Evolutionary conservation across 2,888 invertebrate species (phyloP).

Genomic region (Ectobius pallidus): DNA sequence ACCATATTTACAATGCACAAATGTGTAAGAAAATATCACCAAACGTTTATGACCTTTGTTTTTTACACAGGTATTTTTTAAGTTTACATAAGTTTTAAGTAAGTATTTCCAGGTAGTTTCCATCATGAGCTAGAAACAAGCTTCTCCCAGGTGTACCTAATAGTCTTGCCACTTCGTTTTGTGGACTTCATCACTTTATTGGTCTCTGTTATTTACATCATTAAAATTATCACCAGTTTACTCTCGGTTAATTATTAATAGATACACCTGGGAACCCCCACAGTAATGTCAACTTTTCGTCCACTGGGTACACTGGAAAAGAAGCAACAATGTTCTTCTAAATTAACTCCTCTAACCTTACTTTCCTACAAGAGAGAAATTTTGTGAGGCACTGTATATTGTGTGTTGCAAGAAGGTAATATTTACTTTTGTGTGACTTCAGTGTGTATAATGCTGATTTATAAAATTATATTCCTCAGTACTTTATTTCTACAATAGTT

Average conservation of each 20-base stretch:
- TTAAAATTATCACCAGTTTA: background rate
- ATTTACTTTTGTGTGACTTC: conserved; percentile 13
- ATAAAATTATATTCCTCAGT: conserved; percentile 32
- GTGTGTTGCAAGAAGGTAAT: conserved; percentile 10
- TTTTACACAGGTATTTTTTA: conserved; percentile 31
- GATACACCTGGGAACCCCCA: conserved; percentile 1
- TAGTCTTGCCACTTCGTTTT: background rate
- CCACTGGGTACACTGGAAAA: conserved; percentile 28
- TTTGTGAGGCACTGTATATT: conserved; percentile 41
- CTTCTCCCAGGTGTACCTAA: conserved; percentile 5
- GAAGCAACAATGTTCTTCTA: conserved; percentile 32
- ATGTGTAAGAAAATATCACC: conserved; percentile 46
- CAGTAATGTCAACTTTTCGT: background rate
- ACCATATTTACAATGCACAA: conserved; percentile 44
- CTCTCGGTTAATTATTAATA: background rate
- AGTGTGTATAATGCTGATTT: conserved; percentile 26
- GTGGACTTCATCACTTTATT: background rate
- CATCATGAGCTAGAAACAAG: conserved; percentile 14
- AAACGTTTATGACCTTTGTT: conserved; percentile 29
- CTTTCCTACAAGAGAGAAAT: conserved; percentile 24
- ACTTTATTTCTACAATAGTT: conserved; percentile 14
- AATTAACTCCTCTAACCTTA: conserved; percentile 26
- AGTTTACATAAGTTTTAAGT: conserved; percentile 30
- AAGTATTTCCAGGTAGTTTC: conserved; percentile 40
- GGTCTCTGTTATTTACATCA: background rate